Evolutionary conservation across 2,888 invertebrate species (phyloP).

Genomic region (Euplexia lucipara): DNA sequence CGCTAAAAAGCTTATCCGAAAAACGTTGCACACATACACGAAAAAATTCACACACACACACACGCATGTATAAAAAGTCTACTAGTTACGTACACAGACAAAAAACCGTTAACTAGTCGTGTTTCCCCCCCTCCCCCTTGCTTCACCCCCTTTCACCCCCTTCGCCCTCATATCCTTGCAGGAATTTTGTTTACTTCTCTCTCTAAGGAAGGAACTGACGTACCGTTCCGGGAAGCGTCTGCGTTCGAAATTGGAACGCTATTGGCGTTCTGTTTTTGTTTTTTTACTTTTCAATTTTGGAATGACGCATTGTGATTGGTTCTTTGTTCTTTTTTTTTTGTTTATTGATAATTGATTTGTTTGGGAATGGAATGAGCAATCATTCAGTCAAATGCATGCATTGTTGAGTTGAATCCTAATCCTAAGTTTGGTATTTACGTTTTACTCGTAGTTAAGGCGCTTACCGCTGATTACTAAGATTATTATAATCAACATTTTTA

Average conservation of each 20-base stretch:
- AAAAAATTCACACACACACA: slow-evolving; percentile 63
- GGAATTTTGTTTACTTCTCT: slow-evolving; percentile 90
- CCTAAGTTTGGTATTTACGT: background rate
- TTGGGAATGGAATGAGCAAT: slow-evolving; percentile 14
- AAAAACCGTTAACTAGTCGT: slow-evolving; percentile 88
- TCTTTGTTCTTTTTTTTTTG: slow-evolving; percentile 33
- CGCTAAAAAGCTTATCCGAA: slow-evolving; percentile 80
- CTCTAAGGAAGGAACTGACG: slow-evolving; percentile 83
- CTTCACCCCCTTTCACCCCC: slow-evolving; percentile 55
- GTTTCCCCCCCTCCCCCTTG: slow-evolving; percentile 54
- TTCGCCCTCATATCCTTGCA: slow-evolving; percentile 87
- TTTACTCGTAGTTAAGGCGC: background rate
- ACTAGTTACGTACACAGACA: slow-evolving; percentile 80
- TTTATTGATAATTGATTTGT: slow-evolving; percentile 28
- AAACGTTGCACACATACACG: slow-evolving; percentile 71
- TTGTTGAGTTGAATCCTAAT: slow-evolving; percentile 1
- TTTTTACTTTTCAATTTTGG: slow-evolving; percentile 46
- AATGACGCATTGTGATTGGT: slow-evolving; percentile 43
- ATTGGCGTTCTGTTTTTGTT: slow-evolving; percentile 79
- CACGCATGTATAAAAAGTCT: slow-evolving; percentile 60
- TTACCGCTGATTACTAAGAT: background rate
- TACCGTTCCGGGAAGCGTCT: slow-evolving; percentile 76
- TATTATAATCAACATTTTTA: background rate
- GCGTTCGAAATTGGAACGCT: slow-evolving; percentile 82
- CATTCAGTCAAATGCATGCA: background rate